Evolutionary conservation across 1,140 invertebrate genomes (phyloP).

Genomic region (Danaus plexippus): DNA sequence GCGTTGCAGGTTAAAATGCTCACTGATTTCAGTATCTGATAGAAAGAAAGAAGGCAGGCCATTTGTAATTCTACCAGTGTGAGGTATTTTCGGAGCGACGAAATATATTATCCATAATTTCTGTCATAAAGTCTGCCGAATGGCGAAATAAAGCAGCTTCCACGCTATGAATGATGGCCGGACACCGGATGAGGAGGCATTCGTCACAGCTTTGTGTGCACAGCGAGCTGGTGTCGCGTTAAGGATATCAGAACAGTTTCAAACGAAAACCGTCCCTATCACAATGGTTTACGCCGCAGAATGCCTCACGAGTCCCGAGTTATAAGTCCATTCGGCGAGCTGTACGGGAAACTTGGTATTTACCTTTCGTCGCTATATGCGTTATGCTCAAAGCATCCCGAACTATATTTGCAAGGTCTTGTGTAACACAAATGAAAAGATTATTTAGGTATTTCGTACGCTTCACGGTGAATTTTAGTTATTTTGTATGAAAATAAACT

Average conservation of each 20-base stretch:
- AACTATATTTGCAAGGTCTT: constrained; percentile 16
- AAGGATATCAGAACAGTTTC: no score
- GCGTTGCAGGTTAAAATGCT: neutral
- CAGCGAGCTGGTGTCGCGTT: constrained; percentile 9
- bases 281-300: no score
- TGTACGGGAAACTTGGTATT: constrained; percentile 13
- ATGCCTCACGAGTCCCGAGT: no score
- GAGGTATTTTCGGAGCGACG: no score
- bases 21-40: no score
- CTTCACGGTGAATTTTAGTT: neutral
- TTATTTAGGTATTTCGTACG: neutral
- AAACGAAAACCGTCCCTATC: no score
- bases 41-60: no score
- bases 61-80: no score
- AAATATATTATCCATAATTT: constrained; percentile 19
- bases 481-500: constrained; percentile 6
- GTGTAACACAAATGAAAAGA: constrained; percentile 13
- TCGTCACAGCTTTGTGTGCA: constrained; percentile 32
- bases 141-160: constrained; percentile 19
- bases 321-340: neutral
- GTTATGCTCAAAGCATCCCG: constrained; percentile 12
- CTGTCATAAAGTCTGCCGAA: constrained; percentile 20
- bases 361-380: constrained; percentile 13
- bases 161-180: constrained; percentile 36
- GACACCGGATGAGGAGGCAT: constrained; percentile 38